Base-by-base conservation (phyloP, 2,113 vertebrate species). In the Gymnarchus niloticus region DNA sequence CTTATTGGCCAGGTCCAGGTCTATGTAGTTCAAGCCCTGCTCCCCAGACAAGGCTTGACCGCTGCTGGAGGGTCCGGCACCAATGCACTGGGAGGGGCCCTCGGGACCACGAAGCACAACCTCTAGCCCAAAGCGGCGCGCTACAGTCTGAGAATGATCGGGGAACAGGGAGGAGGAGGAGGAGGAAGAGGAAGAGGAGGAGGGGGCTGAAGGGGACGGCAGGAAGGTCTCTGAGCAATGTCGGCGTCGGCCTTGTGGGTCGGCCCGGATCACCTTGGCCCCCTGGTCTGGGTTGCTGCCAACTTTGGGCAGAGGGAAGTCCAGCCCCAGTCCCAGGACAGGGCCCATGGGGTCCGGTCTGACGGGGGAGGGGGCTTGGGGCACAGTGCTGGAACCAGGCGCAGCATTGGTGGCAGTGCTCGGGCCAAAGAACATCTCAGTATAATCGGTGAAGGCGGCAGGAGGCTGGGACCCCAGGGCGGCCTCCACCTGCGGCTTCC, bases 21-120 rank as follows among this genome's bases (percentile, higher is more conserved):
- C 95, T 46, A 96, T 93, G 49, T 96, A 97, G 88, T 96, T 96
- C 88, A 97, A 94, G 84, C 93, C 95, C 65, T 94, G 92, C 89
- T 96, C 95, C 23, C 88, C 81, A 65, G 91, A 91, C 1, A 87
- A 90, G 52, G 88, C 90, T 88, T 91, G 93, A 84, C 91, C 54
- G 88, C 21, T 52, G 91, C 85, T 73, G 90, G 89, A 90, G 85
- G 90, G 89, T 85, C 91, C 90, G 28, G 90, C 83, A 46, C 85
- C 88, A 33, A 86, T 10, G 7, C 90, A 91, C 59, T 91, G 93
- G 51, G 85, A 7, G 28, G 90, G 87, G 52, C 78, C 33, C 57
- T 92, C 93, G 7, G 88, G 49, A 0, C 92, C 92, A 92, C 92
- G 92, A 51, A 94, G 83, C 87, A 92, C 90, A 84, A 89, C 89